A percentile compares a stretch with the other conserved stretches of the same genome.
Conservation (phyloP, 2,888 invertebrate species). For the Synergus umbraculus region DNA sequence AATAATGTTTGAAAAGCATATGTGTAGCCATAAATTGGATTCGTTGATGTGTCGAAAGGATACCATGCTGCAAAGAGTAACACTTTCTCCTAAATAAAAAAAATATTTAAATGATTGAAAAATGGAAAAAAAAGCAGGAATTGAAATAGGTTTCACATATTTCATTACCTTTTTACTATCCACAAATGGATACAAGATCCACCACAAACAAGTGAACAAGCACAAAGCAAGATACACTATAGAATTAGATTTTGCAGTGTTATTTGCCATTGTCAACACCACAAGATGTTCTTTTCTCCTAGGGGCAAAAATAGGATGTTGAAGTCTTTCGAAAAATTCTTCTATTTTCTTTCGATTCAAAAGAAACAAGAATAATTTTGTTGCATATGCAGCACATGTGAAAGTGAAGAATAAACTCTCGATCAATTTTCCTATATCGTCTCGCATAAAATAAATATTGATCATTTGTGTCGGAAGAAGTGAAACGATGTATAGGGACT, state of each 20-base stretch:
- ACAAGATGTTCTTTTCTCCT: not conserved
- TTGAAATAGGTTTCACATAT: not conserved
- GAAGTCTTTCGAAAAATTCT: slow-evolving; percentile 8
- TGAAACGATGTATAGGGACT: not conserved
- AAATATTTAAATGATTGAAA: not conserved
- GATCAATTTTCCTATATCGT: not conserved
- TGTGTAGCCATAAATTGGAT: not conserved
- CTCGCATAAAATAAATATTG: slow-evolving; percentile 13
- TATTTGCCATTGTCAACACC: not conserved
- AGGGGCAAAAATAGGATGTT: slow-evolving; percentile 5
- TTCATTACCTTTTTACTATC: slow-evolving; percentile 16
- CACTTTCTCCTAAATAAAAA: not conserved
- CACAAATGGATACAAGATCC: slow-evolving; percentile 32
- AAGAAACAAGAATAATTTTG: slow-evolving; percentile 17
- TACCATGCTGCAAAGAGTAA: slow-evolving; percentile 32
- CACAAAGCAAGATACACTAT: slow-evolving; percentile 11
- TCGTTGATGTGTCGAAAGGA: slow-evolving; percentile 15
- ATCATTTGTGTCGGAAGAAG: slow-evolving; percentile 21
- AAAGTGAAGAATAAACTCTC: slow-evolving; percentile 29
- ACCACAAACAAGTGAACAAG: slow-evolving; percentile 26
- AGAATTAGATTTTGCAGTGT: slow-evolving; percentile 1
- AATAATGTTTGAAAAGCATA: slow-evolving; percentile 20
- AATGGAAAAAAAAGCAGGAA: too few relatives aligned
- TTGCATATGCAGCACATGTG: slow-evolving; percentile 19
- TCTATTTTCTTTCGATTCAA: not conserved